phyloP scores from a whole-genome alignment of 2,888 invertebrate genomes.

The Zhuqinia jingwanae region DNA sequence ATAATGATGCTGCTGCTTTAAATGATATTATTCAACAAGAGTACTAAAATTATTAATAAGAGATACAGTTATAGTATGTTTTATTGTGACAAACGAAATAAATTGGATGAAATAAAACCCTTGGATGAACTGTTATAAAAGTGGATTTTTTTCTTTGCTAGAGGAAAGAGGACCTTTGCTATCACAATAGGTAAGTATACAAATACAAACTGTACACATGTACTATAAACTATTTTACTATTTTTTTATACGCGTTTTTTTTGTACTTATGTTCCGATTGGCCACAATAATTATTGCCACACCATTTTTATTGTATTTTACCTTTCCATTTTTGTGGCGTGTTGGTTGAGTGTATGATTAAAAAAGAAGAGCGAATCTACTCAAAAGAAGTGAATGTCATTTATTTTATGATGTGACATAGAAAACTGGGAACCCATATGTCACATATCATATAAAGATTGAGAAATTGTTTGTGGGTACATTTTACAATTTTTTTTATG shows the following conservation, averaged over 20 bases:
- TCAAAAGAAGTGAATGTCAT: slow-evolving; percentile 26
- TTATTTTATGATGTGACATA: slow-evolving; percentile 44
- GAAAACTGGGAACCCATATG: slow-evolving; percentile 57
- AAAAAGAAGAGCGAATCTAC: slow-evolving; percentile 13
- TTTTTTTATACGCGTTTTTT: slow-evolving; percentile 5
- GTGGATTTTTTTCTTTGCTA: background rate
- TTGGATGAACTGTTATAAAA: slow-evolving; percentile 26
- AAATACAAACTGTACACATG: too few relatives aligned
- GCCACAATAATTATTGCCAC: slow-evolving; percentile 13
- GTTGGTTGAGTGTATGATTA: background rate
- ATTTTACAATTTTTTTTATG: background rate
- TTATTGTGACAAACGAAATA: background rate
- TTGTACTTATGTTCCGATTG: background rate
- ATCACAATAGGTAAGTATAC: slow-evolving; percentile 27
- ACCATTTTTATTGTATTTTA: background rate
- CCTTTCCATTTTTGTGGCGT: slow-evolving; percentile 41
- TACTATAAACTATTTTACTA: too few relatives aligned
- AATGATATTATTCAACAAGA: slow-evolving; percentile 7
- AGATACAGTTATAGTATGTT: slow-evolving; percentile 11
- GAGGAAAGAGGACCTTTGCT: background rate
- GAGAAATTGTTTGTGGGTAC: background rate
- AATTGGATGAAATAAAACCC: slow-evolving; percentile 31
- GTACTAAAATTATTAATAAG: background rate
- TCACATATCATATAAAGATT: background rate
- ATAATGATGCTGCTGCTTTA: slow-evolving; percentile 6